Evolutionary conservation across 2,888 invertebrate genomes (phyloP), one percentile per base, ranked within the genome.

Genomic region (Toxonevra muliebris): DNA sequence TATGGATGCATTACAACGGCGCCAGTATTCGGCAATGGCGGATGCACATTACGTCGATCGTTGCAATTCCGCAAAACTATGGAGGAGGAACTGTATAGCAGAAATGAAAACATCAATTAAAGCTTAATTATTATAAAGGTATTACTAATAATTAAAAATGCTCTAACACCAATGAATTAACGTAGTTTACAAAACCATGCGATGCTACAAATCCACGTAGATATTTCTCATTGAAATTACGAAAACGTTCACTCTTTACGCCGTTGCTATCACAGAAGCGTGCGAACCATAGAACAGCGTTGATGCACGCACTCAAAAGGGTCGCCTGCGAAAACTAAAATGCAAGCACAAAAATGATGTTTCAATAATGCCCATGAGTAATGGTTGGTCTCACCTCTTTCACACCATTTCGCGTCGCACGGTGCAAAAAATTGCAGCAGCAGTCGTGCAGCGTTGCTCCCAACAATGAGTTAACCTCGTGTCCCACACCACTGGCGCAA

Each of bases 251-350:
- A 69, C 65, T 66, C 19, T 70, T 71, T 73, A 60, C 75, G 17
- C 73, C 68, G 40, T 76, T 71, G 1, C 71, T 70, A 69, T 52
- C 70, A 17, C 73, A 66, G 43, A 77, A 71, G 1, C 75, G 73
- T 15, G 76, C 74, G 59, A 76, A 79, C 80, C 82, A 82, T n/a
- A 75, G 63, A 0, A 82, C 78, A 5, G 78, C 76, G 73, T 82
- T 79, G 0, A 86, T 64, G 2, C 76, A 76, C 0, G 80, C 75
- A 62, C 83, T 77, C 19, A 86, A 53, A 15, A 86, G 76, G 2
- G 83, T 82, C 62, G 82, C 76, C 70, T 86, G 85, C 1, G 84
- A 79, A 66, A 83, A 84, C 85, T 84, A 45, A 2, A 76, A 76
- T 57, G 5, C 13, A 65, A 57, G 48, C 13, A 65, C 15, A 61